A percentile compares a stretch with the other conserved stretches of the same genome.
These are phyloP conservation scores for Anableps anableps DNA, from an alignment of 2,797 vertebrate genomes.

Conservation along the genomic window DNA sequence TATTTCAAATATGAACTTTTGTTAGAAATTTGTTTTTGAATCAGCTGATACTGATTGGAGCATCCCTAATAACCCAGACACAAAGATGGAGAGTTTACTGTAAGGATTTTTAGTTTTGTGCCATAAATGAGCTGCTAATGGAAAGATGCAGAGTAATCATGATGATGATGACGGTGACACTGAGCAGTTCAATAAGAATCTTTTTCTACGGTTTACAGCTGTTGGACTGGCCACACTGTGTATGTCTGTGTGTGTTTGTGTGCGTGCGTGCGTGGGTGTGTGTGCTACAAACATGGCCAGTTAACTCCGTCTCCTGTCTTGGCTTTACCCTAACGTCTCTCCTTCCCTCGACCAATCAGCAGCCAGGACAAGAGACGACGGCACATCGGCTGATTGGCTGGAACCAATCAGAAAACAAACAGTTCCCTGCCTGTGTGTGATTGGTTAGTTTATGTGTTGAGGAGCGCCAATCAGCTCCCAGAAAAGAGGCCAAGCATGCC, in stretches of 20 bases:
- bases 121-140: conserved; percentile 61
- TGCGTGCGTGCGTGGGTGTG: conserved; percentile 25
- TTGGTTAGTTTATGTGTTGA: conserved; percentile 53
- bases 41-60: conserved; percentile 53
- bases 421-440: conserved; percentile 55
- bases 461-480: conserved; percentile 62
- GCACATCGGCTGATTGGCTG: conserved; percentile 73
- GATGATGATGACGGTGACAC: conserved; percentile 51
- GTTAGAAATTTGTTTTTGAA: not conserved
- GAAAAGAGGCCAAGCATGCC: conserved; percentile 76
- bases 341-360: conserved; percentile 53
- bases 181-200: conserved; percentile 73
- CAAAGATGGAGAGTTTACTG: conserved; percentile 31
- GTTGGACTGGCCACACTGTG: conserved; percentile 79
- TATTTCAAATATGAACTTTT: not conserved
- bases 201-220: conserved; percentile 80
- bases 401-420: conserved; percentile 73
- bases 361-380: conserved; percentile 39
- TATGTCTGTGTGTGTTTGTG: conserved; percentile 58
- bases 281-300: conserved; percentile 71
- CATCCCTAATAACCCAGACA: conserved; percentile 43
- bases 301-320: conserved; percentile 55
- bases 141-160: conserved; percentile 29
- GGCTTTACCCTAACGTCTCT: conserved; percentile 28
- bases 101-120: conserved; percentile 60